Conservation (phyloP, 2,797 vertebrate species). For the Garrulus glandarius region DNA sequence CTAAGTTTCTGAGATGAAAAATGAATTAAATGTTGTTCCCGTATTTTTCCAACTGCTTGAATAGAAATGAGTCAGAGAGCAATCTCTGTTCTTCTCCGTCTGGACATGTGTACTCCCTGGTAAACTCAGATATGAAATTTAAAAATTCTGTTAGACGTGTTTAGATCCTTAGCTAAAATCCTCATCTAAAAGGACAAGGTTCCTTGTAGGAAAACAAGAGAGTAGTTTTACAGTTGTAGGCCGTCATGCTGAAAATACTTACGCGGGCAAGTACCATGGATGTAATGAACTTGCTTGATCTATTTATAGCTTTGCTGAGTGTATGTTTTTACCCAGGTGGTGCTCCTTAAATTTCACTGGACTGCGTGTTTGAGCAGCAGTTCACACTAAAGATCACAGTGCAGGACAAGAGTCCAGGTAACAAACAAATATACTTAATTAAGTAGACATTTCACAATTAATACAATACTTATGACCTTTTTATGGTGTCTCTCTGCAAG, state of each 20-base stretch:
- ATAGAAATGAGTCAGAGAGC: constrained; percentile 10
- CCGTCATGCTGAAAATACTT: not conserved
- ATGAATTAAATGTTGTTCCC: not conserved
- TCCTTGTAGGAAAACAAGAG: not conserved
- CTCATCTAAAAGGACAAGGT: not conserved
- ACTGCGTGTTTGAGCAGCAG: not conserved
- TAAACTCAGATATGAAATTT: not conserved
- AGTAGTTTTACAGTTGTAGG: not conserved
- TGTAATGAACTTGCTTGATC: not conserved
- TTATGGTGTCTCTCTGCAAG: not conserved
- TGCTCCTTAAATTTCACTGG: constrained; percentile 36
- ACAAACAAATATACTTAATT: not conserved
- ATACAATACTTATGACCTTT: not conserved
- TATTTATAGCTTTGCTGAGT: constrained; percentile 24
- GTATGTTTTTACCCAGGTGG: not conserved
- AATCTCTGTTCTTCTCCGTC: constrained; percentile 14
- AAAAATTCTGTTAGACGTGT: not conserved
- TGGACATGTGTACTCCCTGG: not conserved
- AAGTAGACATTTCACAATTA: not conserved
- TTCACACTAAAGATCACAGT: not conserved
- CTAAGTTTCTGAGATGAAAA: not conserved
- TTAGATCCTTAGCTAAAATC: not conserved
- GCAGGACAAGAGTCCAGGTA: not conserved
- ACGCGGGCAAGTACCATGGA: not conserved
- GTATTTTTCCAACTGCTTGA: not conserved